A percentile compares a stretch with the other conserved stretches of the same genome.
Evolutionary conservation across 2,888 invertebrate species (phyloP).

Genomic region (Drosophila setosimentum): DNA sequence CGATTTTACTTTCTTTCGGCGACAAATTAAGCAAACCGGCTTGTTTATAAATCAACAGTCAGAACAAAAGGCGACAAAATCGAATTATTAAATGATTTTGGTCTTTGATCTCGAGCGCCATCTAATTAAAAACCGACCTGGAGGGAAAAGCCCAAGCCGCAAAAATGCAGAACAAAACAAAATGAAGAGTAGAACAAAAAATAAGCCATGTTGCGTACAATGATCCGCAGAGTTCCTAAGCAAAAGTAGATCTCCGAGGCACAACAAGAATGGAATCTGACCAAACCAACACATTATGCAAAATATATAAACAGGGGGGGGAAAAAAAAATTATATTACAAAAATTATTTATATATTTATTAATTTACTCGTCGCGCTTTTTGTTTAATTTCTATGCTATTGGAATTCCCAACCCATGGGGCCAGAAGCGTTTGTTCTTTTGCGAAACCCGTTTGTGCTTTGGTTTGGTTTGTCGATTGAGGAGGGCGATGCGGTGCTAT

Average conservation of each 20-base stretch:
- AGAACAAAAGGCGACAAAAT: constrained; percentile 69
- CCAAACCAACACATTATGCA: constrained; percentile 19
- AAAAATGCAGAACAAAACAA: constrained; percentile 46
- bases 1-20: constrained; percentile 67
- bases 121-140: constrained; percentile 20
- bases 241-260: not conserved
- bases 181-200: constrained; percentile 25
- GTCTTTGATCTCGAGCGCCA: constrained; percentile 56
- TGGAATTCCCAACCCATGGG: constrained; percentile 51
- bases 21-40: constrained; percentile 58
- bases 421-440: constrained; percentile 63
- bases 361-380: constrained; percentile 32
- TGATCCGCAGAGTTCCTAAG: constrained; percentile 48
- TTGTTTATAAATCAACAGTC: constrained; percentile 59
- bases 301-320: constrained; percentile 33
- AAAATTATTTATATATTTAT: constrained; percentile 37
- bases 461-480: too few relatives aligned
- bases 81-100: constrained; percentile 45
- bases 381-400: constrained; percentile 59
- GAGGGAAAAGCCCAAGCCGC: constrained; percentile 52
- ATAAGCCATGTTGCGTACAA: constrained; percentile 55
- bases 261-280: constrained; percentile 1
- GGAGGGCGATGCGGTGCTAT: not conserved
- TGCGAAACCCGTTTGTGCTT: constrained; percentile 64
- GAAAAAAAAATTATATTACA: constrained; percentile 45